Base-by-base conservation (phyloP, 2,113 vertebrate genomes). In the Brachypteracias leptosomus region DNA sequence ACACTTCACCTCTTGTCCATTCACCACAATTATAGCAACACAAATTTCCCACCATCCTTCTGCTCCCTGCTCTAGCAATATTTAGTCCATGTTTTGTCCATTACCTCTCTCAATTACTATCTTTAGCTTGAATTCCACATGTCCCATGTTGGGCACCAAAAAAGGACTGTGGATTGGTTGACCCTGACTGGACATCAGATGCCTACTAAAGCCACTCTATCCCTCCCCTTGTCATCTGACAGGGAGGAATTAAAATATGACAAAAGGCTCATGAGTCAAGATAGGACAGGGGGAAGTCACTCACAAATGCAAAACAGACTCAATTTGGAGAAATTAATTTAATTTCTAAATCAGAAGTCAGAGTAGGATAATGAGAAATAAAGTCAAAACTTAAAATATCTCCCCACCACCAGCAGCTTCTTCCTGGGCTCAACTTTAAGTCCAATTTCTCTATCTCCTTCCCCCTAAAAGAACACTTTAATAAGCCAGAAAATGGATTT, bases 91-190 rank as follows among this genome's bases (percentile, higher is more conserved):
- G 13, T 15, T 68, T 74, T 83, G 29, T 24, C 22, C 3, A 0
- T 85, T 89, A 49, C 18, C 13, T 70, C 28, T 80, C 46, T 11
- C 13, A 33, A 2, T 22, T 62, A 44, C 19, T 42, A 16, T 57
- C 3, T 11, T 55, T 61, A 49, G 24, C 7, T 44, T 3, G 0
- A 80, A 52, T 38, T 74, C 24, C 7, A 55, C 13, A 10, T 61
- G 10, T 2, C 7, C 18, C 5, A 49, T 1, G 2, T 22, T 58
- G 14, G 19, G 10, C 0, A 0, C 20, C 44, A 66, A 40, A 59
- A 58, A 88, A 46, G 7, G 7, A 19, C 14, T 54, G 10, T 61
- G 16, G 42, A 17, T 17, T 2, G 1, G 7, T 54, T 72, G 19
- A 40, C 5, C 13, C 33, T 51, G 19, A 4, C n/a, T 40, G 29